Base-by-base conservation (phyloP, 2,888 invertebrate species). In the Drosophila tripunctata region DNA sequence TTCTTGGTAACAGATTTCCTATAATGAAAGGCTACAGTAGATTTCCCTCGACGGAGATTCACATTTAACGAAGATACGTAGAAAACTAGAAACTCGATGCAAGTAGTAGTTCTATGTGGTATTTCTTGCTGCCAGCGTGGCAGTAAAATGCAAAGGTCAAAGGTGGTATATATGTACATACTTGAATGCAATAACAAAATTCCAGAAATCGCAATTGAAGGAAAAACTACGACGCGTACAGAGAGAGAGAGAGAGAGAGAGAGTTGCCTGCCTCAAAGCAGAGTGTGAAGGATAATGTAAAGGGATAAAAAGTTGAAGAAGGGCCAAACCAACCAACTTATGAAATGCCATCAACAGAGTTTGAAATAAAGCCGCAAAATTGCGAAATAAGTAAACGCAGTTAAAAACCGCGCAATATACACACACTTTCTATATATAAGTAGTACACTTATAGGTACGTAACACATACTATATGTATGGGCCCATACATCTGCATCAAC, bases 111-210 rank as follows among this genome's bases (percentile, higher is more conserved):
- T n/a, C n/a, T n/a, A n/a, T n/a, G n/a, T n/a, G n/a, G n/a, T n/a
- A n/a, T n/a, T n/a, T n/a, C n/a, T n/a, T n/a, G n/a, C n/a, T n/a
- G n/a, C n/a, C n/a, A n/a, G n/a, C n/a, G n/a, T n/a, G n/a, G n/a
- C 10, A 22, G 36, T 15, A 8, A 36, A 50, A 36, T 36, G 40
- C 38, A 36, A 47, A 31, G 56, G 48, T 48, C 56, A 56, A 31
- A 56, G 21, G 48, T 31, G 17, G 24, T 17, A 31, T n/a, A 21
- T 27, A 27, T 10, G 27, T 27, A 27, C 27, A 10, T 3, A 27
- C 10, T 27, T 17, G 30, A 31, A 31, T 48, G 48, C 56, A 56
- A 56, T 47, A 56, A 22, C 38, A 22, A 40, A 47, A 40, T 56
- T 31, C 40, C 56, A 22, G 38, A 22, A 47, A 45, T 54, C 35